phyloP scores from a whole-genome alignment of 2,797 vertebrate genomes.

The Galaxias olidus region DNA sequence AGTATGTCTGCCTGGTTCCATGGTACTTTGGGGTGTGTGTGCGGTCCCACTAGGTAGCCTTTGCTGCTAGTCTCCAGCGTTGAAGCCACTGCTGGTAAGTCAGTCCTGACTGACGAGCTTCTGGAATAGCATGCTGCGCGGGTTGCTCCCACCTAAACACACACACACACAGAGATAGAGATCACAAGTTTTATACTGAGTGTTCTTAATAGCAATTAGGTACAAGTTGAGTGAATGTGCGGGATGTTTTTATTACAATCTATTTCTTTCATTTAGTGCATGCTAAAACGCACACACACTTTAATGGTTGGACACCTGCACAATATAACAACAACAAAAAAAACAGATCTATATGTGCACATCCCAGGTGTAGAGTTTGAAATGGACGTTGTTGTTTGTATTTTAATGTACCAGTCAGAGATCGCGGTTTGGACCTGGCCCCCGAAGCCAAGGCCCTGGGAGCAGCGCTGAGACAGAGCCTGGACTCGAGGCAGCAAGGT shows the following conservation, averaged over 20 bases:
- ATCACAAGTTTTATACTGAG: neutral
- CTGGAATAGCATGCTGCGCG: conserved; percentile 72
- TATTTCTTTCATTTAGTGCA: too few species aligned
- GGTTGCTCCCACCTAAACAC: conserved; percentile 81
- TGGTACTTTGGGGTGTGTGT: too few species aligned
- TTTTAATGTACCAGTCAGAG: conserved; percentile 72
- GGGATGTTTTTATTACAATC: too few species aligned
- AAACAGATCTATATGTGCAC: neutral
- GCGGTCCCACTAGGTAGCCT: conserved; percentile 44
- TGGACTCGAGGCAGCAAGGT: conserved; percentile 68
- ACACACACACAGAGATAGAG: conserved; percentile 17
- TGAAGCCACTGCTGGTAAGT: conserved; percentile 81
- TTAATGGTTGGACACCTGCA: too few species aligned
- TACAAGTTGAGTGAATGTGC: too few species aligned
- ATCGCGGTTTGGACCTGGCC: conserved; percentile 70
- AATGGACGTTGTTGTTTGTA: too few species aligned
- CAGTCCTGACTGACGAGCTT: conserved; percentile 66
- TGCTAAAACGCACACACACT: too few species aligned
- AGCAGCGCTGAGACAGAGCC: conserved; percentile 62
- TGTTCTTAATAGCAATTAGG: too few species aligned
- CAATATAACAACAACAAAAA: too few species aligned
- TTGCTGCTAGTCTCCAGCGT: conserved; percentile 76
- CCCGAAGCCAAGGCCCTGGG: conserved; percentile 63
- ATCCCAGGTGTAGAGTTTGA: too few species aligned
- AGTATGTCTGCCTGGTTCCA: too few species aligned